Base-by-base conservation (phyloP, 1,140 invertebrate species). In the Scaptodrosophila lebanonensis region DNA sequence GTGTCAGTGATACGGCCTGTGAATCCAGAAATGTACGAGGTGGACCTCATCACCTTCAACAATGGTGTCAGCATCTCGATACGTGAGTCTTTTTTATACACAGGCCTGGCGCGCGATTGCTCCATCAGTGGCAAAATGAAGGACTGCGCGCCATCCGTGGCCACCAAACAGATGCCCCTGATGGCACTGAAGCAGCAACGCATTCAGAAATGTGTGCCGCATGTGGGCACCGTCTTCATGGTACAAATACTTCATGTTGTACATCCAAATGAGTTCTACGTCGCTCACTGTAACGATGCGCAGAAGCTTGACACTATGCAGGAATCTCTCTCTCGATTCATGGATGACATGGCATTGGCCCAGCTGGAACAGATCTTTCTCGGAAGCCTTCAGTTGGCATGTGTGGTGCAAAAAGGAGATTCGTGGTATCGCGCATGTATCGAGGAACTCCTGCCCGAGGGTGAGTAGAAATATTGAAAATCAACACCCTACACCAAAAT, bases 81-180 rank as follows among this genome's bases (percentile, higher is more conserved):
- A 2, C 68, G 69, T 0, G 72, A 86, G 6, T 40, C 84, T 44
- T 84, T 86, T 65, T 60, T 86, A 57, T 86, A 86, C 35, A 50
- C 82, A 2, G 84, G 77, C 29, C 18, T 76, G 59, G 84, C 76
- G 16, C 44, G 48, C 9, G 22, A 35, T 4, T 29, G 42, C 8
- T 16, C n/a, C n/a, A n/a, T n/a, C n/a, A n/a, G n/a, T n/a, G n/a
- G n/a, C n/a, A n/a, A n/a, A n/a, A n/a, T n/a, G n/a, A n/a, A 16
- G n/a, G 36, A 16, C n/a, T 15, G 20, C 4, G 12, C 4, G 8
- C 11, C 12, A 17, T 7, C 27, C 11, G n/a, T 27, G 35, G 3
- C 15, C 9, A 3, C 11, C 5, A 47, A 22, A 12, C 32, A 52
- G 25, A 50, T 32, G 32, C 22, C 33, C 13, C 13, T 13, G 13